Percentiles rank a stretch among this genome's conserved stretches.
These are phyloP conservation scores for Myoxocephalus aenaeus DNA, from an alignment of 2,797 vertebrate species.

Conservation along the genomic window DNA sequence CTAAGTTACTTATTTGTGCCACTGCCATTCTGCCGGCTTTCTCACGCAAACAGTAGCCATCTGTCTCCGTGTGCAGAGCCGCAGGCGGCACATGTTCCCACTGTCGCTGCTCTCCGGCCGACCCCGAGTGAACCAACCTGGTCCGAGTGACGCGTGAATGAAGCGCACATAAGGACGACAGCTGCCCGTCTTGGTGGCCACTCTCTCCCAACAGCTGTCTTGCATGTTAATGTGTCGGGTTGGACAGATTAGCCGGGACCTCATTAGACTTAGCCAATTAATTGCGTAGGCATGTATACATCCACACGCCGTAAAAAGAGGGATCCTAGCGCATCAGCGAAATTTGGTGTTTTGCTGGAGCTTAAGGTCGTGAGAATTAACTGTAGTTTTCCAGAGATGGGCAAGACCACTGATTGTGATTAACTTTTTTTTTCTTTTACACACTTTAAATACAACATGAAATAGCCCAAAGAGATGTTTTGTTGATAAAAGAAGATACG, in stretches of 20 bases:
- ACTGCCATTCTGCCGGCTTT: slow-evolving; percentile 27
- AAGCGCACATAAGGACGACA: slow-evolving; percentile 44
- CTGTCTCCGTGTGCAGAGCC: slow-evolving; percentile 52
- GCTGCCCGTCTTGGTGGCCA: slow-evolving; percentile 46
- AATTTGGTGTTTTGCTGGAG: neutral
- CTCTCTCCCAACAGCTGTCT: slow-evolving; percentile 22
- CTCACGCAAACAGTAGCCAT: slow-evolving; percentile 66
- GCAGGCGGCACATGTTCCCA: slow-evolving; percentile 59
- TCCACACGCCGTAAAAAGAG: neutral
- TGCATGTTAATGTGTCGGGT: slow-evolving; percentile 26
- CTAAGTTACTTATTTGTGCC: slow-evolving; percentile 34
- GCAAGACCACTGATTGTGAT: neutral
- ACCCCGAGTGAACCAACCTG: slow-evolving; percentile 55
- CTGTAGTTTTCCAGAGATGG: neutral
- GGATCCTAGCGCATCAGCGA: neutral
- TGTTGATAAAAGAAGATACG: neutral
- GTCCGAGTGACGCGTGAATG: slow-evolving; percentile 49
- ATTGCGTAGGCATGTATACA: neutral
- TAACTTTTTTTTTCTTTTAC: neutral
- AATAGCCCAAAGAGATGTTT: neutral
- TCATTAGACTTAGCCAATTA: neutral
- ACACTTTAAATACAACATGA: neutral
- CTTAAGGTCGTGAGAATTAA: neutral
- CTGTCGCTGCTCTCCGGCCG: slow-evolving; percentile 28
- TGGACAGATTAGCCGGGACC: slow-evolving; percentile 23